phyloP scores from a whole-genome alignment of 2,888 invertebrate species.

The Apamea monoglypha region DNA sequence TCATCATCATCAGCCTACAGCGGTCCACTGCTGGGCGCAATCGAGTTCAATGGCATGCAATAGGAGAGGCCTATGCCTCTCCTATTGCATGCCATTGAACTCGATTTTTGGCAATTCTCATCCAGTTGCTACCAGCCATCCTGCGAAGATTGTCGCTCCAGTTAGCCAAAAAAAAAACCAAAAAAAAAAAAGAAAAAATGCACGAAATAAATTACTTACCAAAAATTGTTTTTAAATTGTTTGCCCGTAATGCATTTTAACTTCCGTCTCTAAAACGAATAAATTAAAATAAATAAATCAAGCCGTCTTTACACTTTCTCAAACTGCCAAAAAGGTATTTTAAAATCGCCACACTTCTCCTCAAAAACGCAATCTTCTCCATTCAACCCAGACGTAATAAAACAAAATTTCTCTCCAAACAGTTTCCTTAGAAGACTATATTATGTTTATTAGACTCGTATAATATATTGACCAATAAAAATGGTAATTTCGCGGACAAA shows the following conservation, averaged over 20 bases:
- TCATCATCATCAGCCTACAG: not conserved
- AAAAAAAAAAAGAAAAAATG: not conserved
- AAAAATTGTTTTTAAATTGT: not conserved
- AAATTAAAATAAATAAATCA: not conserved
- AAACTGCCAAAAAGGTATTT: not conserved
- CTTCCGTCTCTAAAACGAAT: not conserved
- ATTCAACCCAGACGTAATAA: conserved; percentile 30
- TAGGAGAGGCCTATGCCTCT: too few relatives aligned
- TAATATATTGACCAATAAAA: conserved; percentile 68
- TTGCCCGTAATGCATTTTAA: too few relatives aligned
- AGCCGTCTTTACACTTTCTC: not conserved
- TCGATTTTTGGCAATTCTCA: not conserved
- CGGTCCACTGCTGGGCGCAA: not conserved
- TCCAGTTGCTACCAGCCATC: not conserved
- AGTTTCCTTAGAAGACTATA: conserved; percentile 45
- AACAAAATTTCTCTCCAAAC: conserved; percentile 36
- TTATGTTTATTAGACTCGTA: conserved; percentile 61
- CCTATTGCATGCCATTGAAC: not conserved
- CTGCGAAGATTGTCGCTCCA: not conserved
- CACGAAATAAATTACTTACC: not conserved
- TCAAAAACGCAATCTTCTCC: conserved; percentile 15
- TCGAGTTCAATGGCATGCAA: too few relatives aligned
- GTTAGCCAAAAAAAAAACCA: not conserved
- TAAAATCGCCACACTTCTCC: not conserved
- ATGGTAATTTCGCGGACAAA: conserved; percentile 66